Base-by-base conservation (phyloP, 1,140 invertebrate species). In the Mycetomoellerius zeteki region DNA sequence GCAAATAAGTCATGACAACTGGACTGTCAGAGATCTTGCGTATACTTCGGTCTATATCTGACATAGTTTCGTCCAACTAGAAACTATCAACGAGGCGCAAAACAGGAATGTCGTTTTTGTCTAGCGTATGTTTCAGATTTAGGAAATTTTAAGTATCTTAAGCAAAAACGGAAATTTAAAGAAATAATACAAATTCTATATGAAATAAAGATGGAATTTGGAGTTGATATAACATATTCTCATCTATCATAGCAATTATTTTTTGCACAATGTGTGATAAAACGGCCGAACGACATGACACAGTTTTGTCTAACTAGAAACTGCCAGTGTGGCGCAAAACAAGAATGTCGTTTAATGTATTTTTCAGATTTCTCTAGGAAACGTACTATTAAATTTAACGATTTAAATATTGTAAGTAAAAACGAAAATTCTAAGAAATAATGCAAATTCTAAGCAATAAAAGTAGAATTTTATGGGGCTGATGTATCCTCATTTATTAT, bases 1-100 rank as follows among this genome's bases (percentile, higher is more conserved):
- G 24, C 54, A 75, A 75, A 58, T 50, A 62, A 56, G 37, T 30
- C 30, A 43, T 6, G 54, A 60, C 19, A 62, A 62, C n/a, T 21
- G 47, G 24, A 19, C 19, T 73, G 37, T 33, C 80, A 19, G 27
- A 47, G 50, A 84, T 75, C 58, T 10, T 33, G 19, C 24, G n/a
- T 19, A 27, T 27, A 21, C 21, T 1, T 30, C 33, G 47, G 52
- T 27, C 52, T 73, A 84, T 84, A 73, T 60, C 3, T 37, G 33
- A n/a, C 24, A 60, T 14, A 54, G 43, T 69, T 69, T 69, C 4
- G 10, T 69, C 7, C 24, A 33, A 21, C 14, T 78, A 0, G 24
- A 21, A 65, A 78, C 60, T 52, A 3, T 58, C 33, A n/a, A 3
- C 0, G 30, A 8, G 14, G 1, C 12, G 30, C 30, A 21, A 21